Base-by-base conservation (phyloP, 2,797 vertebrate genomes). In the Coccyzus lansbergi region DNA sequence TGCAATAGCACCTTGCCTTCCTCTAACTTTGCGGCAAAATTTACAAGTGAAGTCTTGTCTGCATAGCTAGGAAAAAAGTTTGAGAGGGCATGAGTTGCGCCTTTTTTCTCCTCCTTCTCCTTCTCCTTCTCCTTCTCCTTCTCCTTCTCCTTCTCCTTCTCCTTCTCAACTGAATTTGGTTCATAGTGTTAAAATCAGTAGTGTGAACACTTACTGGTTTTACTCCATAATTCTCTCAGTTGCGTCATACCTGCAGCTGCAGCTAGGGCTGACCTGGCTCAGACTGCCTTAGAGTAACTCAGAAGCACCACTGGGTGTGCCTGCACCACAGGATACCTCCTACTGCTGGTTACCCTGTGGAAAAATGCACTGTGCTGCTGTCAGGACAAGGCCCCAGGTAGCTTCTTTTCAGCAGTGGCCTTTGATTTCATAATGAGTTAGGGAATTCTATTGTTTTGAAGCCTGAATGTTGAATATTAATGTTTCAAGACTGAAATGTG, bases 11-110 rank as follows among this genome's bases (percentile, higher is more conserved):
- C 84, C 84, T 94, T 86, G 79, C 65, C 72, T 95, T 92, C 82
- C 82, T 88, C 89, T 88, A 87, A 91, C 76, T 92, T 69, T 63
- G 69, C 1, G 48, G 93, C 76, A 88, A 8, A 93, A 92, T 69
- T 87, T 94, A 75, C 94, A 95, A 93, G 95, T 94, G 81, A 95
- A 79, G 77, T 95, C 96, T 96, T 96, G 95, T 88, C 80, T 79
- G 51, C 33, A 5, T 29, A 78, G 85, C 89, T 94, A 69, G 86
- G 86, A 24, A 78, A 62, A 82, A 86, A 48, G 21, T 86, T 91
- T 59, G 72, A 76, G 90, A 65, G 62, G 51, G 20, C 33, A 19
- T 21, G 29, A 69, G 34, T 11, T 33, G 29, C 51, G 33, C 46
- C 42, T 40, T 65, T 34, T 36, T 26, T 26, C 6, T 34, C 20